Percentiles rank a stretch among this genome's conserved stretches.
Evolutionary conservation across 2,113 vertebrate species (phyloP).

Genomic region (Tachysurus vachellii): DNA sequence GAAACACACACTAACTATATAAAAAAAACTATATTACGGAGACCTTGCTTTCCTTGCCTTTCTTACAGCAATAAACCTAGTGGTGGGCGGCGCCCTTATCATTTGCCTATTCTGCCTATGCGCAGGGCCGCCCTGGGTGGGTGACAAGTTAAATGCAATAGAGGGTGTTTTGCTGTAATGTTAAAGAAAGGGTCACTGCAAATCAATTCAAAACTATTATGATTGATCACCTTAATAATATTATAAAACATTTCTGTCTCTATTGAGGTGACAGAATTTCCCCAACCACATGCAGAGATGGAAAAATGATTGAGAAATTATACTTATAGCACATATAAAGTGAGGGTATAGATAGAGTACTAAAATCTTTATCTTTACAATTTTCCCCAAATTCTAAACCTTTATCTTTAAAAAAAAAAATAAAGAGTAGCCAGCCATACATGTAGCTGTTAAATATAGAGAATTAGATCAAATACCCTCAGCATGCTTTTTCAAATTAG

Average conservation of each 20-base stretch:
- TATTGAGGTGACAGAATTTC: neutral
- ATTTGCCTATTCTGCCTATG: no score
- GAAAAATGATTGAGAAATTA: neutral
- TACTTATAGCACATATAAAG: neutral
- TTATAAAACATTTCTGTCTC: neutral
- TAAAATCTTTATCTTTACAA: neutral
- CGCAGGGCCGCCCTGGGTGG: no score
- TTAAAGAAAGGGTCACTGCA: neutral
- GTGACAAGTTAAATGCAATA: neutral
- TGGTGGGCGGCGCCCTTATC: no score
- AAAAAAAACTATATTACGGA: no score
- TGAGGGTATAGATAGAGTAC: neutral
- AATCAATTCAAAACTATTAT: neutral
- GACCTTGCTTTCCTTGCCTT: no score
- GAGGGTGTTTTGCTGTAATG: neutral
- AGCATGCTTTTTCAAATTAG: neutral
- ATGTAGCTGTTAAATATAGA: neutral
- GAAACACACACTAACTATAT: no score
- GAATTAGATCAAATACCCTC: neutral
- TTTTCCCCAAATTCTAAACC: no score
- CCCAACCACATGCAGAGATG: neutral
- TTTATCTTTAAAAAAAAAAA: no score
- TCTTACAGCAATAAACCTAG: no score
- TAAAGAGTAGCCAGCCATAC: no score
- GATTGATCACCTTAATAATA: neutral